Conservation (phyloP, 1,140 invertebrate genomes). For the Apis dorsata region DNA sequence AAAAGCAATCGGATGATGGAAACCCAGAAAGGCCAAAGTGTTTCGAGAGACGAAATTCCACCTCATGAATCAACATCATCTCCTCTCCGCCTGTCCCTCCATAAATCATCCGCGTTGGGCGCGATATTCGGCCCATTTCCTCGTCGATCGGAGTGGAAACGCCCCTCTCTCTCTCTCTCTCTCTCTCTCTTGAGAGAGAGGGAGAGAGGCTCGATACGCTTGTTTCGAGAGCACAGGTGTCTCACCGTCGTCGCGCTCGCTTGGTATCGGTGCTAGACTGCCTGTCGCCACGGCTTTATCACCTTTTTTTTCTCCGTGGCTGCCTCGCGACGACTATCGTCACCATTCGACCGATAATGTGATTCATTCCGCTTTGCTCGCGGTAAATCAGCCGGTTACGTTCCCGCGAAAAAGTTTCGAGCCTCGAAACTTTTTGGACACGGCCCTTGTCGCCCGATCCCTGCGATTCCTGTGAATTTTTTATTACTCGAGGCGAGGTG, state of each 20-base stretch:
- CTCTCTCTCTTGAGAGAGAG: too few species aligned
- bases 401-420: conserved; percentile 34
- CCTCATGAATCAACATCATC: neutral
- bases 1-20: neutral
- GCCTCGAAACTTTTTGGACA: neutral
- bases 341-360: conserved; percentile 55
- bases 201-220: neutral
- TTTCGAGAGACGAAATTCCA: neutral
- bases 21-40: neutral
- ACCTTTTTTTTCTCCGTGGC: conserved; percentile 46
- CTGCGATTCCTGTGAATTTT: conserved; percentile 22
- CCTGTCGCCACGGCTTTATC: conserved; percentile 68
- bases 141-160: conserved; percentile 1
- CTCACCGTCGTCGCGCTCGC: neutral
- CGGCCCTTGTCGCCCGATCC: neutral
- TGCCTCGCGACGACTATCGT: conserved; percentile 33
- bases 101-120: conserved; percentile 21
- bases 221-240: conserved; percentile 28
- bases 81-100: neutral
- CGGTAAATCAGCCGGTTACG: conserved; percentile 34
- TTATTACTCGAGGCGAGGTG: neutral
- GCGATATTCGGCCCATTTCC: conserved; percentile 12
- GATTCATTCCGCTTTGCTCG: conserved; percentile 59
- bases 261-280: conserved; percentile 63
- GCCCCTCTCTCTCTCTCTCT: too few species aligned